These are phyloP conservation scores for Gobio gobio DNA, from an alignment of 2,113 vertebrate species.

Conservation along the genomic window DNA sequence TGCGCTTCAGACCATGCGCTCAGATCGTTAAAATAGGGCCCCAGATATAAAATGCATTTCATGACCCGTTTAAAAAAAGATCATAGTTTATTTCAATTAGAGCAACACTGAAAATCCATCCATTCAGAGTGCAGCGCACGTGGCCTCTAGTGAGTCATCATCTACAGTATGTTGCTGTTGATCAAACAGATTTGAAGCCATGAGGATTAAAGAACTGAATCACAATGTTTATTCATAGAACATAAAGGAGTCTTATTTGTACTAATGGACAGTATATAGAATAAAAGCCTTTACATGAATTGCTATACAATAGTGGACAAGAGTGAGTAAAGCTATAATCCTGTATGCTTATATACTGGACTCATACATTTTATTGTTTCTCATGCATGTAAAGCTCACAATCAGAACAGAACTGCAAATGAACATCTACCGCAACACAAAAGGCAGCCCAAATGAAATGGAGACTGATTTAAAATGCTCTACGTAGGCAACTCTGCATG, in stretches of 20 bases:
- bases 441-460: not conserved
- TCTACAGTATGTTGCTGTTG: not conserved
- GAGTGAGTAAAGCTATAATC: slow-evolving; percentile 41
- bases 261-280: slow-evolving; percentile 36
- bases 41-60: not conserved
- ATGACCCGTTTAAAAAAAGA: not conserved
- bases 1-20: no score
- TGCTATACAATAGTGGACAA: slow-evolving; percentile 10
- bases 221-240: slow-evolving; percentile 8
- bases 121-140: not conserved
- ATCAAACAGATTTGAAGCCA: not conserved
- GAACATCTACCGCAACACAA: not conserved
- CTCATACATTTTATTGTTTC: not conserved
- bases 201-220: slow-evolving; percentile 11
- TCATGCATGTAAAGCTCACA: not conserved
- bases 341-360: slow-evolving; percentile 30
- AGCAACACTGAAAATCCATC: not conserved
- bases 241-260: slow-evolving; percentile 37
- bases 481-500: not conserved
- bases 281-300: not conserved
- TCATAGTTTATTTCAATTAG: not conserved
- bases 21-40: no score
- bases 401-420: slow-evolving; percentile 7
- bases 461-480: not conserved
- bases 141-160: slow-evolving; percentile 5